Evolutionary conservation across 1,140 invertebrate species (phyloP), one percentile per base, ranked within the genome.

Genomic region (Diorhabda carinulata): DNA sequence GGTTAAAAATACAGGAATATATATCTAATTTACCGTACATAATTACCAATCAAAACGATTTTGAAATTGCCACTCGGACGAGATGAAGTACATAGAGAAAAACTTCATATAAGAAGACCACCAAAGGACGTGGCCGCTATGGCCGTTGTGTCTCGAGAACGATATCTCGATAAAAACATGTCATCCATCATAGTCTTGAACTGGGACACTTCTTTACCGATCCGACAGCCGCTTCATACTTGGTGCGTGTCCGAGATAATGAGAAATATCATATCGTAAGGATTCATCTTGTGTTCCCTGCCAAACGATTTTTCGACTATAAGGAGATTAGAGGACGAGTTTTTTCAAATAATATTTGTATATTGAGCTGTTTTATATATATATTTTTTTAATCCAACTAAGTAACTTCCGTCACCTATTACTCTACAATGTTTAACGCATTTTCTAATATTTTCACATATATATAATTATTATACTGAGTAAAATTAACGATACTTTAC

Each of bases 141-240:
- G n/a, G 43, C 57, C 58, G 65, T 57, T 67, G 65, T 67, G 59
- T 57, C 41, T 9, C 56, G 57, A 67, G 65, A 60, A 59, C 44
- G 65, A 67, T 67, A 72, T 74, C 67, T 64, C 71, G 76, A 78
- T 78, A 78, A 76, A 68, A 69, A 69, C 66, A 65, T 70, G 66
- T 74, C 72, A 78, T 78, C 76, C 65, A 78, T 78, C 76, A 78
- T 76, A 72, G 70, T 76, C 68, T 61, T 61, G 71, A 44, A 69
- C 71, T 73, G 69, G 70, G 71, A 73, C 75, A 75, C 72, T 71
- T 76, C 75, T 72, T 78, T 78, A 78, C 74, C 75, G 73, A 74
- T 73, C 67, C 70, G 76, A 76, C 73, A 73, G 76, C 76, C 73
- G 73, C 76, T 70, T 71, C 68, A 70, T 74, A 72, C 74, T 76